Evolutionary conservation across 2,888 invertebrate species (phyloP), one percentile per base, ranked within the genome.

Genomic region (Zygogramma bicolorata): DNA sequence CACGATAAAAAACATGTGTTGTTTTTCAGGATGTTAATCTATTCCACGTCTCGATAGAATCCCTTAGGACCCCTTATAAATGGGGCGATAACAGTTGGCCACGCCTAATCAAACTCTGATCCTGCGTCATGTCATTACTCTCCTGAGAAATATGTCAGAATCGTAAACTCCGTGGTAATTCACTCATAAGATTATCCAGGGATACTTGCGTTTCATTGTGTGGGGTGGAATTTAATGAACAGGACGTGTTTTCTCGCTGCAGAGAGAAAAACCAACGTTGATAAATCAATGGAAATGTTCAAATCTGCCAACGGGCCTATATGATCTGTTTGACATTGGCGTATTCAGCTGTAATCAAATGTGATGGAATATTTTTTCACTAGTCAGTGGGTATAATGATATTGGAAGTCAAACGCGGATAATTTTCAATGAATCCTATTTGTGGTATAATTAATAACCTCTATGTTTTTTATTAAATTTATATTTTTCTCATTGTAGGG

Each of bases 31-130:
- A 75, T 69, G 76, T 77, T 76, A 76, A 78, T 80, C 80, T 77
- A 77, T 77, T 81, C 81, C 70, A 73, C 74, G 75, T 75, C 74
- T 71, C 74, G 58, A 73, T 73, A 73, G 73, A 74, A 71, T 74
- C 75, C 73, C 73, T 70, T 65, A 65, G 75, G 75, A 71, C n/a
- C 73, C 77, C 75, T 76, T 78, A 81, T 80, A 80, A 81, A 79
- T 75, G 62, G 69, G 68, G 70, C 71, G 58, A 74, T 70, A 75
- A 73, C 73, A 68, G 79, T 82, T 80, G 75, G 80, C 79, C 77
- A 79, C 81, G 80, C 78, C 81, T 82, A 81, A 82, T 81, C 80
- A 79, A 82, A 80, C 81, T 75, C 78, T 80, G 80, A 79, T 81
- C 77, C 76, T 74, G 78, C 79, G 75, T 73, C 77, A 80, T 78